These are phyloP conservation scores for Ochotona princeps DNA, from an alignment of 2,113 vertebrate genomes.

Conservation along the genomic window DNA sequence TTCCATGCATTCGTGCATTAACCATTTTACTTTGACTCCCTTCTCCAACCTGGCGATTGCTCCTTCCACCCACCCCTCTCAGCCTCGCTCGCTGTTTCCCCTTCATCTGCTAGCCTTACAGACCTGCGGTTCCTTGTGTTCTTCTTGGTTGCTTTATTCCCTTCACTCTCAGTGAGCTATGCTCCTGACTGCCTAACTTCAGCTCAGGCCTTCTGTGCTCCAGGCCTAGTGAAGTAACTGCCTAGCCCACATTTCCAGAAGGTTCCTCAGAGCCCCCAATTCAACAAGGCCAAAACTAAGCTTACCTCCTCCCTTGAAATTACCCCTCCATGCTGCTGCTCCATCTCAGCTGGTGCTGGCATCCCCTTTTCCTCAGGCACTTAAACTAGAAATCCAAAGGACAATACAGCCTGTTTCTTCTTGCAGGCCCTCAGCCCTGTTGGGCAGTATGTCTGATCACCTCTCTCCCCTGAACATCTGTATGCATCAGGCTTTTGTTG, in stretches of 20 bases:
- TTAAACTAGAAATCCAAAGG: slow-evolving; percentile 2
- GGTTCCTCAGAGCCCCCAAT: not conserved
- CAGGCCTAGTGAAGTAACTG: not conserved
- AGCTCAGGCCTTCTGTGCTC: not conserved
- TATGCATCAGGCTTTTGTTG: not conserved
- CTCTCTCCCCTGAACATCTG: not conserved
- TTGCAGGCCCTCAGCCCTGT: not conserved
- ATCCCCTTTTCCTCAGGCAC: not conserved
- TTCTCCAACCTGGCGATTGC: not conserved
- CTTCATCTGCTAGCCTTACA: not conserved
- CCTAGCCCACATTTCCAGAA: not conserved
- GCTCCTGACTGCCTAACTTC: not conserved
- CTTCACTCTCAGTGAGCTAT: not conserved
- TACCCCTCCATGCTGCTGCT: not conserved
- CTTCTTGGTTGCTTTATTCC: not conserved
- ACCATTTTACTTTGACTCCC: not conserved
- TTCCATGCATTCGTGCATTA: not conserved
- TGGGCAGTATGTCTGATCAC: not conserved
- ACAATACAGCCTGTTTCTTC: not conserved
- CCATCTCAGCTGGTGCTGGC: not conserved
- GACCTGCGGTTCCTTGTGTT: not conserved
- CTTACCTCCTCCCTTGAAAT: not conserved
- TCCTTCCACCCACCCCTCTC: not conserved
- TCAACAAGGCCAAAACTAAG: slow-evolving; percentile 26
- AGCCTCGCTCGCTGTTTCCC: not conserved